Conservation (phyloP, 2,888 invertebrate genomes). For the Chymomyza fuscimana region DNA sequence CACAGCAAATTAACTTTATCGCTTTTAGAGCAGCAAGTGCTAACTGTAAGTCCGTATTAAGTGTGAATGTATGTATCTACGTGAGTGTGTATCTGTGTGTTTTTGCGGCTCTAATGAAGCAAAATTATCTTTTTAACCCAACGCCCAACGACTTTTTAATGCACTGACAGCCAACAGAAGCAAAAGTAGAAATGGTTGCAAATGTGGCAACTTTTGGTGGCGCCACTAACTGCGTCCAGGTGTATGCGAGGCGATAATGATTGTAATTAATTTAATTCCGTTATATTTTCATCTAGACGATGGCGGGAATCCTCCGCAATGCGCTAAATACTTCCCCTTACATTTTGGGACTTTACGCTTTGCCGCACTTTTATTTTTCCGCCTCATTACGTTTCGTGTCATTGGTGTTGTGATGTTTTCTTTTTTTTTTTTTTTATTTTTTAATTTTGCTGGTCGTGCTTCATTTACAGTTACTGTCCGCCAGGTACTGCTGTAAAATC, state of each 20-base stretch:
- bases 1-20: conserved; percentile 59
- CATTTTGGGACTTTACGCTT: conserved; percentile 43
- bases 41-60: neutral
- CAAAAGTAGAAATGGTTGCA: neutral
- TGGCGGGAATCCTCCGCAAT: conserved; percentile 65
- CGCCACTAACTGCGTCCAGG: conserved; percentile 35
- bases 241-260: conserved; percentile 73
- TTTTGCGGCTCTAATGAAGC: conserved; percentile 50
- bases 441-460: conserved; percentile 37
- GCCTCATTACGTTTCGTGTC: conserved; percentile 61
- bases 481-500: conserved; percentile 63
- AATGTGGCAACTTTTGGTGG: conserved; percentile 2
- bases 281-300: conserved; percentile 76
- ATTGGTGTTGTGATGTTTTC: conserved; percentile 31
- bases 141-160: conserved; percentile 27
- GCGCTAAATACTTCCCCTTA: conserved; percentile 74
- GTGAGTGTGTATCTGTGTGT: conserved; percentile 23
- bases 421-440: conserved; percentile 13
- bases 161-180: conserved; percentile 7
- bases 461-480: conserved; percentile 55
- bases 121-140: conserved; percentile 55
- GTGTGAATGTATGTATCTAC: conserved; percentile 12
- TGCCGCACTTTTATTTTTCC: conserved; percentile 26
- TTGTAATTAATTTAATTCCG: conserved; percentile 78
- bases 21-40: conserved; percentile 22